A percentile compares a stretch with the other conserved stretches of the same genome.
Conservation (phyloP, 2,888 invertebrate genomes). For the Physocephala rufipes region DNA sequence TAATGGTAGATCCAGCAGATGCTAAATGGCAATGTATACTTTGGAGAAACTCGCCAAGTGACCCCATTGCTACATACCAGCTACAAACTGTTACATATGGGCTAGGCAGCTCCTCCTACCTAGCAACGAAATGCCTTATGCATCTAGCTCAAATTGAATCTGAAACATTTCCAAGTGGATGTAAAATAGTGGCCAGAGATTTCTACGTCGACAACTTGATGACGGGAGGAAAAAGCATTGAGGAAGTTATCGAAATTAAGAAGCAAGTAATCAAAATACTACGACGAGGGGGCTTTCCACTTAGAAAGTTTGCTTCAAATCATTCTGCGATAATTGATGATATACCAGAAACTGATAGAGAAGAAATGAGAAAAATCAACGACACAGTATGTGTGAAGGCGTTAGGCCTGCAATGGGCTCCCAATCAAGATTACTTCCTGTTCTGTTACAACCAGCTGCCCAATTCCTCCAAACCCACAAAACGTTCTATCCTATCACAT, state of each 20-base stretch:
- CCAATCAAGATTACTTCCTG: slow-evolving; percentile 28
- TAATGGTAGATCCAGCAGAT: slow-evolving; percentile 3
- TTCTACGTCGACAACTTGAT: slow-evolving; percentile 11
- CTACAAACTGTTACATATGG: slow-evolving; percentile 16
- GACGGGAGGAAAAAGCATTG: slow-evolving; percentile 1
- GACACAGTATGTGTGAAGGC: slow-evolving; percentile 2
- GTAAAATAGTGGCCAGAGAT: background rate
- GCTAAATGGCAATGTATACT: slow-evolving; percentile 6
- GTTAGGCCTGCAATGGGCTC: slow-evolving; percentile 9
- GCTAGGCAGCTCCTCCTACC: background rate
- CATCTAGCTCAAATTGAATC: background rate
- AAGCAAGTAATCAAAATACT: background rate
- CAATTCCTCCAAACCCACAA: slow-evolving; percentile 20
- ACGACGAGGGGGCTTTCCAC: background rate
- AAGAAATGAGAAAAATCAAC: background rate
- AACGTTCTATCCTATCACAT: slow-evolving; percentile 37
- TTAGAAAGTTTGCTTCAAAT: slow-evolving; percentile 6
- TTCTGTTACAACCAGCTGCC: slow-evolving; percentile 8
- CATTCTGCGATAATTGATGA: background rate
- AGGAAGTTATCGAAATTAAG: slow-evolving; percentile 21
- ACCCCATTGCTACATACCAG: background rate
- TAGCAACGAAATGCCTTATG: background rate
- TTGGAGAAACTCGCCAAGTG: background rate
- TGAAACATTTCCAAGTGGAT: background rate
- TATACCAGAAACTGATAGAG: background rate